Conservation (phyloP, 2,797 vertebrate species). For the Acanthurus lineatus region DNA sequence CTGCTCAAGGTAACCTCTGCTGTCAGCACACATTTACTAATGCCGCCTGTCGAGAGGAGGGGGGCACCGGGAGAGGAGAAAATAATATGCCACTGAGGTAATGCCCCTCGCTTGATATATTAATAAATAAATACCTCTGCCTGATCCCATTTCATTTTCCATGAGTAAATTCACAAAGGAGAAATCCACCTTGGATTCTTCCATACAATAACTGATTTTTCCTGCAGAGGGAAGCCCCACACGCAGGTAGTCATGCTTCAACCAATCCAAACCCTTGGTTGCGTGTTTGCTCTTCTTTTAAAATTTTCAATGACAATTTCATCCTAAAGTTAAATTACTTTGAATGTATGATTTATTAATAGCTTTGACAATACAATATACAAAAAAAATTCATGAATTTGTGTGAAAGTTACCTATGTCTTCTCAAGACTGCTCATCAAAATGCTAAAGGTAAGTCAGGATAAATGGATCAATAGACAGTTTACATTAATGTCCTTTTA, state of each 20-base stretch:
- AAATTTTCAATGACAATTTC: background rate
- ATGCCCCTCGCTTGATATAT: conserved; percentile 67
- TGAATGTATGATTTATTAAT: background rate
- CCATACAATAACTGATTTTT: conserved; percentile 24
- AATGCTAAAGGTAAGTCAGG: background rate
- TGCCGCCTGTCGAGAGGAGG: conserved; percentile 72
- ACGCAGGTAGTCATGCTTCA: too few species aligned
- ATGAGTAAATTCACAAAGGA: conserved; percentile 69
- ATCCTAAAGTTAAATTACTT: conserved; percentile 1
- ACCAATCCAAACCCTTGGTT: background rate
- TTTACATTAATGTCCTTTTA: background rate
- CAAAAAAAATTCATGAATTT: too few species aligned
- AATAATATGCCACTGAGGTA: conserved; percentile 82
- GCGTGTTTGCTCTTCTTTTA: background rate
- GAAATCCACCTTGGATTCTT: conserved; percentile 55
- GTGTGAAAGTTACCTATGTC: too few species aligned
- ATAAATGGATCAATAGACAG: background rate
- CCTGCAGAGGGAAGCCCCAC: background rate
- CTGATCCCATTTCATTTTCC: conserved; percentile 74
- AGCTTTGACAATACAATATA: background rate
- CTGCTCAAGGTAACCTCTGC: conserved; percentile 90
- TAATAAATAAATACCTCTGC: conserved; percentile 79
- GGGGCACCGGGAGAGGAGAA: conserved; percentile 63
- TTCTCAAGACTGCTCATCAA: too few species aligned
- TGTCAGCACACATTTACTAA: conserved; percentile 88